Evolutionary conservation across 2,888 invertebrate species (phyloP), one percentile per base, ranked within the genome.

Genomic region (Lepidochrysops patricia): DNA sequence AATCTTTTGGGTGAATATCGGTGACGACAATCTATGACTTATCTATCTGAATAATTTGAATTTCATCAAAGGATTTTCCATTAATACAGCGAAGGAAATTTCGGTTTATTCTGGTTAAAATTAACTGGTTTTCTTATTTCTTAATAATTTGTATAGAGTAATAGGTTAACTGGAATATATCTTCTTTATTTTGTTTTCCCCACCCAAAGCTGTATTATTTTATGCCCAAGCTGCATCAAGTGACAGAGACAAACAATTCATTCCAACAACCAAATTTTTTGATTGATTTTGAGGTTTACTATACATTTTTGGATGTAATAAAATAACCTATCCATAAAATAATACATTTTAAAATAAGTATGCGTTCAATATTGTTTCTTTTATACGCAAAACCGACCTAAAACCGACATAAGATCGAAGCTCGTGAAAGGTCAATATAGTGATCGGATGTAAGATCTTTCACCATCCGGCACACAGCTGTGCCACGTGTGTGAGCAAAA

Each of bases 31-130:
- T 70, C 68, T 68, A 65, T 68, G 62, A 62, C 58, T 65, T 19
- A 68, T n/a, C n/a, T n/a, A 71, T 71, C 70, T 70, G 66, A 70
- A 71, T 71, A 71, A 71, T 70, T 68, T 65, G 67, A 69, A 64
- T 71, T 70, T 68, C 68, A 66, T 71, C 69, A 71, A 71, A 71
- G 70, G 70, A 68, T 70, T 71, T 70, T 71, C 65, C 67, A 68
- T 70, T 70, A 69, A 63, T 69, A 66, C 67, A 63, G 63, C 58
- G 64, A 67, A 62, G 63, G 63, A 68, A 69, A 67, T 68, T 69
- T 64, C 60, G 50, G 37, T 7, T 35, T 26, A 26, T 35, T 57
- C 26, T 57, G 37, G 35, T 57, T 57, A 57, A 25, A 35, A 37
- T 37, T 37, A 57, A 57, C 23, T 57, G 25, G 35, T 26, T 35